Evolutionary conservation across 2,888 invertebrate genomes (phyloP).

Genomic region (Ctena decussata): DNA sequence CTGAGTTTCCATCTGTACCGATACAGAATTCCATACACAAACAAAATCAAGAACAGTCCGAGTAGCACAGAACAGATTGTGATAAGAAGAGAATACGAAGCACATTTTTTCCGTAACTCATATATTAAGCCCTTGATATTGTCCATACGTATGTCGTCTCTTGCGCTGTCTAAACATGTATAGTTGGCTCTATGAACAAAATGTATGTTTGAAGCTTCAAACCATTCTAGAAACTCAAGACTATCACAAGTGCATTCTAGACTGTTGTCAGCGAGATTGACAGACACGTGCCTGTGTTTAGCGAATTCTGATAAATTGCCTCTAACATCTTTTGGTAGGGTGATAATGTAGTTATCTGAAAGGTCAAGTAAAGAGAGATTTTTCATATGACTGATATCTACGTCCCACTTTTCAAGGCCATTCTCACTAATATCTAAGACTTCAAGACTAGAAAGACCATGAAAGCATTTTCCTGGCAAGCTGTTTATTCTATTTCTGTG

Average conservation of each 20-base stretch:
- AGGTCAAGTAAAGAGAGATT: slow-evolving; percentile 32
- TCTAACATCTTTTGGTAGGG: background rate
- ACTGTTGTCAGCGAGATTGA: slow-evolving; percentile 35
- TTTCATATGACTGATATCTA: background rate
- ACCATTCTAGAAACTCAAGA: slow-evolving; percentile 31
- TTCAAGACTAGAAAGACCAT: background rate
- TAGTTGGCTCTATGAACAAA: slow-evolving; percentile 23
- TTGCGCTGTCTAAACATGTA: background rate
- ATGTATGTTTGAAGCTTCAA: background rate
- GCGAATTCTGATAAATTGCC: slow-evolving; percentile 5
- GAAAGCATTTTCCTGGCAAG: background rate
- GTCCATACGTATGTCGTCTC: background rate
- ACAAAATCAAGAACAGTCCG: slow-evolving; percentile 25
- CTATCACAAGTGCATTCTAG: slow-evolving; percentile 23
- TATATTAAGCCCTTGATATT: background rate
- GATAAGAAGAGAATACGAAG: background rate
- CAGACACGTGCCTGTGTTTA: background rate
- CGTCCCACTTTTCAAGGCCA: background rate
- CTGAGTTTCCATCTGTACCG: slow-evolving; percentile 59
- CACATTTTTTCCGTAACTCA: slow-evolving; percentile 16
- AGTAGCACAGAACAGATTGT: slow-evolving; percentile 20
- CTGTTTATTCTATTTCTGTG: background rate
- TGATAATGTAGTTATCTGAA: slow-evolving; percentile 14
- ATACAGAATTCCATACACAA: slow-evolving; percentile 40
- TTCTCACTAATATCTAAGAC: slow-evolving; percentile 37